Conservation (phyloP, 2,113 vertebrate genomes). For the Halcyon malimbica region DNA sequence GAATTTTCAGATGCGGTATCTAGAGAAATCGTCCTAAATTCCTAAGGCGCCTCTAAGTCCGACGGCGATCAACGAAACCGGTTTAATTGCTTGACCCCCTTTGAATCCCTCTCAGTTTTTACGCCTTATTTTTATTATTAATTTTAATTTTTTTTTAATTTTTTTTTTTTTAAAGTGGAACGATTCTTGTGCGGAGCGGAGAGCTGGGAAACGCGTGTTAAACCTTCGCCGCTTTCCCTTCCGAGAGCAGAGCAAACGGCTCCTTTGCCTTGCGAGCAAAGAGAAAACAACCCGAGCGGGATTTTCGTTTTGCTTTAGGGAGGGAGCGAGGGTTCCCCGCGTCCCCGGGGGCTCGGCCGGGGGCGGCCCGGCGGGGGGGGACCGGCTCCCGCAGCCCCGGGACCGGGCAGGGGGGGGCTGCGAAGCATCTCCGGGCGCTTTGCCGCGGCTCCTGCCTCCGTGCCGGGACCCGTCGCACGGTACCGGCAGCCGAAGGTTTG, state of each 20-base stretch:
- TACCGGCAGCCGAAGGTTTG: background rate
- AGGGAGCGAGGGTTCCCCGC: background rate
- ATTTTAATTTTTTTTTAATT: background rate
- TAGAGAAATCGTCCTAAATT: conserved; percentile 55
- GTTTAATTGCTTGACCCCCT: background rate
- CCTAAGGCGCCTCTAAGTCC: conserved; percentile 9
- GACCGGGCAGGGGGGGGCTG: background rate
- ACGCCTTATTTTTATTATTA: background rate
- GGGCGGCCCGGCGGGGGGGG: background rate
- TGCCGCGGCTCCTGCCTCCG: background rate
- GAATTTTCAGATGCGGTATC: conserved; percentile 14
- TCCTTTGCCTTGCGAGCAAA: conserved; percentile 24
- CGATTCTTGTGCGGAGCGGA: background rate
- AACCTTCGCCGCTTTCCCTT: conserved; percentile 23
- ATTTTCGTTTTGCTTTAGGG: background rate
- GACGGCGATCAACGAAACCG: conserved; percentile 43
- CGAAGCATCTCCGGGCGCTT: background rate
- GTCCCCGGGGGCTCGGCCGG: background rate
- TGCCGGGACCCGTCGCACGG: background rate
- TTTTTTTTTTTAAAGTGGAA: background rate
- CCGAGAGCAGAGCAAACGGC: background rate
- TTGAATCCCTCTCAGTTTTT: background rate
- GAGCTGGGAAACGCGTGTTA: background rate
- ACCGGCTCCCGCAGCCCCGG: background rate
- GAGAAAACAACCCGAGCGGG: background rate